These are phyloP conservation scores for Champsocephalus esox DNA, from an alignment of 2,797 vertebrate species.

Conservation along the genomic window DNA sequence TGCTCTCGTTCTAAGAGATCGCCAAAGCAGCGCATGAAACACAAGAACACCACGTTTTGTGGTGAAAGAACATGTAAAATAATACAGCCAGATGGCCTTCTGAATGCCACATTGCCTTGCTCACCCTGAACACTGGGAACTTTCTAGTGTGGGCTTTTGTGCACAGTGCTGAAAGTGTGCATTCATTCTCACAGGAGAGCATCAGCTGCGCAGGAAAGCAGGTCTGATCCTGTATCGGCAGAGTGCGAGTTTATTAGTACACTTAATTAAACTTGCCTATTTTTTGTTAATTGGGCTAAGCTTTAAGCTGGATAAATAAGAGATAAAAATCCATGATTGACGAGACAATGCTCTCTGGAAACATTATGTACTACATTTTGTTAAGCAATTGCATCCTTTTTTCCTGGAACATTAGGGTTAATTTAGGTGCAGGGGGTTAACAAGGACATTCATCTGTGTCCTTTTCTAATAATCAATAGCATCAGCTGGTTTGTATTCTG, in stretches of 20 bases:
- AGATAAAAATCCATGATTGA: neutral
- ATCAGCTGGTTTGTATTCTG: constrained; percentile 43
- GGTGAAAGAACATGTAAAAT: constrained; percentile 89
- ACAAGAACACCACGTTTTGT: constrained; percentile 82
- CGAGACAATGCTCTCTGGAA: neutral
- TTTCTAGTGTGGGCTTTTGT: constrained; percentile 85
- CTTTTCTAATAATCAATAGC: constrained; percentile 44
- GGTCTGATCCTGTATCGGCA: constrained; percentile 53
- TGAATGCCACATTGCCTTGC: constrained; percentile 82
- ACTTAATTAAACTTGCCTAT: neutral
- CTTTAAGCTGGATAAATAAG: neutral
- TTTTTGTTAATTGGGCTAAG: neutral
- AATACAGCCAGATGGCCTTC: constrained; percentile 88
- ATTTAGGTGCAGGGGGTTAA: constrained; percentile 21
- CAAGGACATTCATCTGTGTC: constrained; percentile 30
- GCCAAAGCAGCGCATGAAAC: constrained; percentile 78
- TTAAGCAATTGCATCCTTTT: neutral
- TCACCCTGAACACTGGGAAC: constrained; percentile 82
- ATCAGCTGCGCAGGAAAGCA: constrained; percentile 72
- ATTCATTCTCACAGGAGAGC: constrained; percentile 82
- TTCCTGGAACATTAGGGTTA: constrained; percentile 7
- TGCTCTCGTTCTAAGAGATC: constrained; percentile 70
- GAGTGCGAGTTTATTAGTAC: constrained; percentile 33
- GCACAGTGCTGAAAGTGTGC: constrained; percentile 80
- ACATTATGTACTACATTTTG: neutral